phyloP scores from a whole-genome alignment of 1,140 invertebrate genomes.

The Caerostris darwini region DNA sequence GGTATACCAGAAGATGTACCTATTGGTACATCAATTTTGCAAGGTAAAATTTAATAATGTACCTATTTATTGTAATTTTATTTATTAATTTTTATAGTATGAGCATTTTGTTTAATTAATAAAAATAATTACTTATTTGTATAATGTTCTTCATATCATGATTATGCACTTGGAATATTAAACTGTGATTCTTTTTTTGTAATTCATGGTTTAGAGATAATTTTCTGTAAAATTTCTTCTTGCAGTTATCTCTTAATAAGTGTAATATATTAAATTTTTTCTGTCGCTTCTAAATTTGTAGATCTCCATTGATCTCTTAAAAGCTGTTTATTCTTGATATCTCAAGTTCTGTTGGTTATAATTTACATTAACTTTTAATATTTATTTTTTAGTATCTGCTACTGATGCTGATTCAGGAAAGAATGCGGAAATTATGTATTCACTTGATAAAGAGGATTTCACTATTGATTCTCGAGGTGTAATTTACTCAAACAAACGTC shows the following conservation, averaged over 20 bases:
- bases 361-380: too few species aligned
- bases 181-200: neutral
- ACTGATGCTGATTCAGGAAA: constrained; percentile 95
- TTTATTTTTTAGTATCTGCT: constrained; percentile 87
- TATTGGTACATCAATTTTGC: constrained; percentile 93
- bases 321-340: too few species aligned
- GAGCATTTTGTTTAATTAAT: too few species aligned
- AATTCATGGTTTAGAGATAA: too few species aligned
- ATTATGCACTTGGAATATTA: neutral
- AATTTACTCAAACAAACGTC: constrained; percentile 94
- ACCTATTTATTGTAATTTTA: neutral
- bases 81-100: too few species aligned
- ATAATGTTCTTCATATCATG: neutral
- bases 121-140: too few species aligned
- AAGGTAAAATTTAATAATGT: constrained; percentile 80
- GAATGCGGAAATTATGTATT: constrained; percentile 96
- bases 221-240: too few species aligned
- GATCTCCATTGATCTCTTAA: neutral
- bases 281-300: neutral
- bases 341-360: too few species aligned
- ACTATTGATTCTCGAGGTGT: constrained; percentile 94
- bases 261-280: neutral
- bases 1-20: constrained; percentile 97
- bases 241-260: too few species aligned
- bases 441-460: constrained; percentile 95